Percentiles rank a stretch among this genome's conserved stretches.
phyloP scores from a whole-genome alignment of 1,140 invertebrate genomes.

The Belonocnema kinseyi region DNA sequence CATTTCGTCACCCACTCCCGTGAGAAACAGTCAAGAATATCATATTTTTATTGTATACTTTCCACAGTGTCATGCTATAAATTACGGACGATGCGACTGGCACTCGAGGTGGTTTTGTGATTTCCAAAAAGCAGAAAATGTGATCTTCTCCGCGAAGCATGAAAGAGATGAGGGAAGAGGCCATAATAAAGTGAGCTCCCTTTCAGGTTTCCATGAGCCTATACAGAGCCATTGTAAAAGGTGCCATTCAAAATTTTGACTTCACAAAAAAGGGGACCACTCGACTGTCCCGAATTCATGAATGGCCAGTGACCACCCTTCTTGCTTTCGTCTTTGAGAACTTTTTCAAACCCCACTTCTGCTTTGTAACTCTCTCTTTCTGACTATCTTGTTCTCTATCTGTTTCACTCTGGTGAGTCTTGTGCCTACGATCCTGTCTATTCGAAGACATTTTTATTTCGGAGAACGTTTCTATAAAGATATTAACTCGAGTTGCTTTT shows the following conservation, averaged over 20 bases:
- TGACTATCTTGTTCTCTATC: slow-evolving; percentile 16
- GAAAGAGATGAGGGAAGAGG: slow-evolving; percentile 33
- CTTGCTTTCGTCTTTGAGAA: neutral
- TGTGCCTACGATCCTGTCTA: slow-evolving; percentile 20
- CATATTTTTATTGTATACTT: slow-evolving; percentile 31
- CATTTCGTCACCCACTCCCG: slow-evolving; percentile 40
- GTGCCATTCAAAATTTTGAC: slow-evolving; percentile 57
- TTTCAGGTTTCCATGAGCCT: slow-evolving; percentile 43
- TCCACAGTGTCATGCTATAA: slow-evolving; percentile 49
- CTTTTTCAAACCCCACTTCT: neutral
- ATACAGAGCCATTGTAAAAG: slow-evolving; percentile 47
- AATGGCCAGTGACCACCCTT: slow-evolving; percentile 51
- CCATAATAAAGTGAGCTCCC: slow-evolving; percentile 44
- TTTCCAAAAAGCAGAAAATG: slow-evolving; percentile 63
- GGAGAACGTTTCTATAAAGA: slow-evolving; percentile 55
- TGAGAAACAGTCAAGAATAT: slow-evolving; percentile 48
- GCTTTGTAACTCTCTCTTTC: slow-evolving; percentile 37
- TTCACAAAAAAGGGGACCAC: slow-evolving; percentile 52
- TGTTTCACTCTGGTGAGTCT: neutral
- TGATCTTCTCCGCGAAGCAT: slow-evolving; percentile 34
- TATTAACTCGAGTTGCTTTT: slow-evolving; percentile 53
- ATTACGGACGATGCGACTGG: slow-evolving; percentile 52
- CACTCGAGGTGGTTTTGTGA: slow-evolving; percentile 56
- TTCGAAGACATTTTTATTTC: slow-evolving; percentile 58
- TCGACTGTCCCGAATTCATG: slow-evolving; percentile 57